Percentiles rank a stretch among this genome's conserved stretches.
Conservation (phyloP, 1,140 invertebrate species). For the Trichoplusia ni region DNA sequence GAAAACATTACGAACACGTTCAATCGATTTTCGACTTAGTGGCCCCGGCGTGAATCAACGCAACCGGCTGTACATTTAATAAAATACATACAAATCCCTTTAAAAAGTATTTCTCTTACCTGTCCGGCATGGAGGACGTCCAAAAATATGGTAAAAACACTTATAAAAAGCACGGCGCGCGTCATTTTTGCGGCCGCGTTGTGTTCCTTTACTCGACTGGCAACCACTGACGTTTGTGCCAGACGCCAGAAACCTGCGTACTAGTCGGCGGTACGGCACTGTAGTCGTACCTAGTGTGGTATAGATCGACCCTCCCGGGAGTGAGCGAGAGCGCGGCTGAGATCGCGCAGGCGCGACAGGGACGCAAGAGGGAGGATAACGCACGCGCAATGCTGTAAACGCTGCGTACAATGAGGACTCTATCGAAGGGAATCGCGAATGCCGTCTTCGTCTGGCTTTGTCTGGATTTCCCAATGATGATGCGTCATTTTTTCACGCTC, state of each 20-base stretch:
- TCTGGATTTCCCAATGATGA: constrained; percentile 77
- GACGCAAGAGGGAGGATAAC: constrained; percentile 55
- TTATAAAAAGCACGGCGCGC: constrained; percentile 79
- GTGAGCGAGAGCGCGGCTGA: constrained; percentile 48
- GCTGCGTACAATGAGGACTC: constrained; percentile 64
- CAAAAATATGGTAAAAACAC: constrained; percentile 80
- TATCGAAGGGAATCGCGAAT: constrained; percentile 67
- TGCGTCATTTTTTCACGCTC: constrained; percentile 64
- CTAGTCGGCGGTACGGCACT: constrained; percentile 65
- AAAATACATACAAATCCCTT: constrained; percentile 36
- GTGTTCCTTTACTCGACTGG: constrained; percentile 53
- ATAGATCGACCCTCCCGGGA: constrained; percentile 78
- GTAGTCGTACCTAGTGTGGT: constrained; percentile 76
- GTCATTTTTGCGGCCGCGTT: constrained; percentile 76
- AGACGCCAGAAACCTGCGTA: constrained; percentile 75
- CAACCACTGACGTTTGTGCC: constrained; percentile 64
- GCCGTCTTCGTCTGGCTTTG: constrained; percentile 70
- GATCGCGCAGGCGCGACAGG: constrained; percentile 37
- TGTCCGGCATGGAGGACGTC: constrained; percentile 75
- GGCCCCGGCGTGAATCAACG: constrained; percentile 48
- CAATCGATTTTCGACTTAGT: constrained; percentile 76
- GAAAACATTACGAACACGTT: constrained; percentile 69
- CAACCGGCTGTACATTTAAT: constrained; percentile 30
- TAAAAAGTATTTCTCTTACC: constrained; percentile 60
- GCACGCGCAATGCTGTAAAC: constrained; percentile 70